phyloP scores from a whole-genome alignment of 2,888 invertebrate species.

The Lepidochitona cinerea region DNA sequence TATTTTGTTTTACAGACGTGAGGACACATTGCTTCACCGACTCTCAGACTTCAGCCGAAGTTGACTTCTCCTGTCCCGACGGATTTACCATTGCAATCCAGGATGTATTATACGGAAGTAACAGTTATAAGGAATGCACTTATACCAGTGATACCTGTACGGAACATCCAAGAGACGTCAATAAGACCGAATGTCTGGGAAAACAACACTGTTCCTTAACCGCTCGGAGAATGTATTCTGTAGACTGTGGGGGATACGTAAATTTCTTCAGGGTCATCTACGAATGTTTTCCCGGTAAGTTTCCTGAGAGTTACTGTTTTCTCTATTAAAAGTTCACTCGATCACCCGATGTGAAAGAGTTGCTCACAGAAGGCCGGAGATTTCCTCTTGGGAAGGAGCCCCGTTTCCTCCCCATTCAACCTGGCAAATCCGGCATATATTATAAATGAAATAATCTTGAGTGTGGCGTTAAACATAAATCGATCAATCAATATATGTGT shows the following conservation, averaged over 20 bases:
- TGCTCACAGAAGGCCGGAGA: too few relatives aligned
- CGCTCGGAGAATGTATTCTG: conserved; percentile 20
- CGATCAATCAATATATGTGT: too few relatives aligned
- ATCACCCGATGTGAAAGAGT: too few relatives aligned
- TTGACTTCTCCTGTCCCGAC: background rate
- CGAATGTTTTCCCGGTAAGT: conserved; percentile 26
- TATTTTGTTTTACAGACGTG: background rate
- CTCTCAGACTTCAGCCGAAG: background rate
- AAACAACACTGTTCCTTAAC: conserved; percentile 19
- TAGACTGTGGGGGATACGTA: conserved; percentile 25
- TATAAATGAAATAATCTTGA: too few relatives aligned
- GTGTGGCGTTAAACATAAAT: too few relatives aligned
- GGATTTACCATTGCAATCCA: background rate
- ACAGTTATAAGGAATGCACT: background rate
- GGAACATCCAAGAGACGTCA: background rate
- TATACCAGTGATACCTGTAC: background rate
- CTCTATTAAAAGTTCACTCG: too few relatives aligned
- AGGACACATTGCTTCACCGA: background rate
- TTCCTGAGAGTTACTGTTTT: too few relatives aligned
- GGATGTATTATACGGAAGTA: background rate
- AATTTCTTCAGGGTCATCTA: conserved; percentile 29
- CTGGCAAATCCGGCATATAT: too few relatives aligned
- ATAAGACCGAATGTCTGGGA: conserved; percentile 19
- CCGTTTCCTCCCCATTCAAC: too few relatives aligned
- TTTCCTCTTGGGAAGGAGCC: too few relatives aligned